Base-by-base conservation (phyloP, 2,888 invertebrate species). In the Pristionchus fissidentatus region DNA sequence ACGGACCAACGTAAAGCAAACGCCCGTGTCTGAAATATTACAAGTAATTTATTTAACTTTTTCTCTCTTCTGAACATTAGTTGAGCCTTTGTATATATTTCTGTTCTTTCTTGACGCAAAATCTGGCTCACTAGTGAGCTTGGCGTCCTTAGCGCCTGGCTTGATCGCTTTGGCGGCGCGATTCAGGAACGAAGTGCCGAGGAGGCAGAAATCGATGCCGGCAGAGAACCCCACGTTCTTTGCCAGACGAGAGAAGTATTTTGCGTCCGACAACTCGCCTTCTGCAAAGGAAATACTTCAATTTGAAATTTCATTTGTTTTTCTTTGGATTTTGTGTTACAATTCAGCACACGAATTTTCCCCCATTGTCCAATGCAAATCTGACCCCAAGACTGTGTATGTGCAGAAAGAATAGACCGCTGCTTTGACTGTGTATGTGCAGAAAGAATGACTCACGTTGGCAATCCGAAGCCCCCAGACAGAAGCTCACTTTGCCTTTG, bases 401-500 rank as follows among this genome's bases (percentile, higher is more conserved):
- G n/a, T n/a, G n/a, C n/a, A n/a, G n/a, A n/a, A n/a, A n/a, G n/a
- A n/a, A n/a, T n/a, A n/a, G n/a, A n/a, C n/a, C n/a, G n/a, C n/a
- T n/a, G n/a, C n/a, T n/a, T n/a, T n/a, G n/a, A n/a, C n/a, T n/a
- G n/a, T n/a, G n/a, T n/a, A n/a, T n/a, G n/a, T n/a, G 55, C 13
- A 55, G 22, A 55, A 55, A 22, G 55, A 22, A 8, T 4, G 13
- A 15, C 57, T 57, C 57, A 57, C 57, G 57, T 57, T 15, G 8
- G 26, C 57, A 57, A 8, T 66, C 84, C 2, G 83, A 84, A 10
- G 83, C 84, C 60, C 83, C 79, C 8, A 82, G 81, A 70, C 85
- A 85, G 22, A 85, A 26, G 15, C 70, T 82, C n/a, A 85, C 32
- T 35, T 46, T 83, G 13, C 75, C 84, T 26, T 81, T 84, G n/a